phyloP scores from a whole-genome alignment of 2,113 vertebrate genomes.

The Engraulis encrasicolus region DNA sequence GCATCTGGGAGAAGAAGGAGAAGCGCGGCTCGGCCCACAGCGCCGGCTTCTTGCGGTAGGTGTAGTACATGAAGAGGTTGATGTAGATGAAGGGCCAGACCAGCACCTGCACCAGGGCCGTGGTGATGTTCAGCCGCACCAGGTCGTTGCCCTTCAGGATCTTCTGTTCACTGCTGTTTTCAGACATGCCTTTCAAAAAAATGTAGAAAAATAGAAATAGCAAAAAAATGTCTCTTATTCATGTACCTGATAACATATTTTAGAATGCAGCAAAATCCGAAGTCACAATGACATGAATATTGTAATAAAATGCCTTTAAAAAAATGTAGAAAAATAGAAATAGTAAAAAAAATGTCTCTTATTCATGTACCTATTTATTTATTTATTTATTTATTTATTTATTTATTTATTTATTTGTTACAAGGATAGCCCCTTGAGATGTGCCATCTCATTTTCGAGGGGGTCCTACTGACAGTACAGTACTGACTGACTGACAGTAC shows the following conservation, averaged over 20 bases:
- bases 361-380: no score
- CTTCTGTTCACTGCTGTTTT: constrained; percentile 13
- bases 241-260: no score
- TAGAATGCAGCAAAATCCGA: no score
- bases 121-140: neutral
- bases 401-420: no score
- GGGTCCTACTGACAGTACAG: no score
- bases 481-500: no score
- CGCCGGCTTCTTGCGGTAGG: neutral
- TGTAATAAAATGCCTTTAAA: neutral
- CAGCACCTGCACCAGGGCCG: neutral
- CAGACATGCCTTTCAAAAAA: constrained; percentile 6
- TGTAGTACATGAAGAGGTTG: neutral
- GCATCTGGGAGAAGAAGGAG: neutral
- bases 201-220: neutral
- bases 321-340: neutral
- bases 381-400: no score
- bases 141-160: neutral
- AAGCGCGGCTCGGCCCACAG: neutral
- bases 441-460: no score
- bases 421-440: no score
- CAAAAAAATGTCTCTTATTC: no score
- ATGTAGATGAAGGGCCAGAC: neutral
- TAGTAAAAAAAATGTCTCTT: no score
- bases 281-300: no score